Evolutionary conservation across 2,113 vertebrate species (phyloP), one percentile per base, ranked within the genome.

Genomic region (Lasiurus borealis): DNA sequence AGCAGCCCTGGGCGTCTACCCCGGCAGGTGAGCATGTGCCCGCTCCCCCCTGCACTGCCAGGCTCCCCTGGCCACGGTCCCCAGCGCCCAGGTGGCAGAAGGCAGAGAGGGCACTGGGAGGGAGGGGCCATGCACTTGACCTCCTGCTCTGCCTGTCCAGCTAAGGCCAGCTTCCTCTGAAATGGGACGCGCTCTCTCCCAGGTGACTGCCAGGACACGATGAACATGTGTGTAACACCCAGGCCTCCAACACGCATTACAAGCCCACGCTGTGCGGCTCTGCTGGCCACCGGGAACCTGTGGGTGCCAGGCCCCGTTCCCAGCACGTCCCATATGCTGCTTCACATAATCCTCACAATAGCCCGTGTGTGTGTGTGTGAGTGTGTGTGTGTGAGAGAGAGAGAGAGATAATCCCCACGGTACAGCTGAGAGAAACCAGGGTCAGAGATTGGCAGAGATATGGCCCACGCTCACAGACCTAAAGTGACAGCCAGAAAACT

Each of bases 131-230:
- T 2, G 15, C 27, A 23, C 64, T 31, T 75, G 85, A 64, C 75
- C 57, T 50, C 68, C 88, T 90, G 46, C 69, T 91, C 82, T 92
- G 72, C 48, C 71, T n/a, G 6, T 68, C 85, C 44, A 62, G 68
- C 23, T 80, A 29, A 64, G 44, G 7, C 9, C 73, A 40, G 36
- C 36, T 64, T 0, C 54, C 85, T 84, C 85, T 72, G 68, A 78
- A 87, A 73, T 6, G 16, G 50, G 48, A 92, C n/a, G 44, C 19
- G 72, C 68, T 54, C 3, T 69, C 44, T 88, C 52, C 23, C 85
- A 34, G 16, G 31, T 83, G 29, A 25, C 72, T 9, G 83, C 85
- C 16, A 72, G 44, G 31, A 21, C 31, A 54, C 78, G 73, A 66
- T 44, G 77, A 34, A 69, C 34, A 23, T 34, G 23, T 69, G 48